These are phyloP conservation scores for Octopus sinensis DNA, from an alignment of 1,140 invertebrate genomes.

Conservation along the genomic window DNA sequence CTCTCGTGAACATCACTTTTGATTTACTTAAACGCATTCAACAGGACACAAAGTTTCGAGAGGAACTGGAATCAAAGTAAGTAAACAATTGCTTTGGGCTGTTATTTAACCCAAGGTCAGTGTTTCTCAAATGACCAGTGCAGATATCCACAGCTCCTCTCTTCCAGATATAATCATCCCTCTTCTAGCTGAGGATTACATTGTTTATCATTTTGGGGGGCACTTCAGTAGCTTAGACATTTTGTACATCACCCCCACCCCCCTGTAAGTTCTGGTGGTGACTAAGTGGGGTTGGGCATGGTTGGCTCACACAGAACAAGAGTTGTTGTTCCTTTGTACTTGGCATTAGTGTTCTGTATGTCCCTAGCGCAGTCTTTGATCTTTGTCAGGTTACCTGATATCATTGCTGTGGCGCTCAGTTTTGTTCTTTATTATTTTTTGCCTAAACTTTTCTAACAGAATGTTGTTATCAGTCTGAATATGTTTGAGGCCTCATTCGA, in stretches of 20 bases:
- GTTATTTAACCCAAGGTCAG: neutral
- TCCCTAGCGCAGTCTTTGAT: no score
- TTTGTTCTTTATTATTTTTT: no score
- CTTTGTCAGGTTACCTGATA: no score
- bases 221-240: neutral
- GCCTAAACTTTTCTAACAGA: no score
- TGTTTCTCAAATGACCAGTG: neutral
- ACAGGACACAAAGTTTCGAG: neutral
- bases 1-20: neutral
- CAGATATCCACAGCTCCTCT: neutral
- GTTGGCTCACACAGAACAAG: no score
- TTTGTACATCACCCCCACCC: neutral
- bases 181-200: neutral
- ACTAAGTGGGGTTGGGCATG: no score
- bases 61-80: neutral
- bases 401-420: no score
- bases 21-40: neutral
- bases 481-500: no score
- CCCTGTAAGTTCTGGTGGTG: no score
- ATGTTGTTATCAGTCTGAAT: no score
- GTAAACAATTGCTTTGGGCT: neutral
- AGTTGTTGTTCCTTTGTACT: no score
- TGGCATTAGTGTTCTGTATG: no score
- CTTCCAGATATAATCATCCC: neutral
- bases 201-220: neutral